Base-by-base conservation (phyloP, 2,888 invertebrate genomes). In the Sphaeridia pumilis region DNA sequence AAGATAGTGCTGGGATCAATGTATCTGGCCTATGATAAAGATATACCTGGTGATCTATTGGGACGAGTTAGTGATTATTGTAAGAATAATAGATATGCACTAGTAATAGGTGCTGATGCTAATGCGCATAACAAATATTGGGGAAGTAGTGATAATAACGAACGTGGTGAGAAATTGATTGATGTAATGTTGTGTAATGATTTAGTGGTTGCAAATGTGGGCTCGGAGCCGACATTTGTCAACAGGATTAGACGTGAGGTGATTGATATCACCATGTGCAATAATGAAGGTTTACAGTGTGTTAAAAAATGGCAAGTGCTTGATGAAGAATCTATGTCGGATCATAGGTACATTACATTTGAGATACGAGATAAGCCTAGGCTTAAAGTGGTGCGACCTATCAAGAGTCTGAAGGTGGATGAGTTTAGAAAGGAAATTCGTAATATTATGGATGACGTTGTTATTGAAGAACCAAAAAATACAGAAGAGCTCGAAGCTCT, bases 91-190 rank as follows among this genome's bases (percentile, higher is more conserved):
- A 26, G 22, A 17, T 4, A 36, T 1, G 45, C 51, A 2, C 38
- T 51, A 3, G 27, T 45, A 2, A 21, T 51, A 26, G 51, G 51
- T 4, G 44, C 51, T 26, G 51, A 51, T 45, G 51, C 51, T 17
- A 51, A 51, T 38, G 35, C 45, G 10, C 51, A 51, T 22, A 45
- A 51, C n/a, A 7, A n/a, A 17, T 4, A 21, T 1, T 51, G 51
- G 51, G 51, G 51, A 20, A 51, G 51, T 25, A 26, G 45, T 10
- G 17, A 51, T 25, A 36, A 25, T 2, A 51, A 51, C 28, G 7
- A 17, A 3, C 34, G 50, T 10, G 50, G 50, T 1, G 45, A 24
- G 4, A 25, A 14, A 1, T 21, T 51, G 1, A 14, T 51, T 2
- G 27, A 51, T 3, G 45, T 31, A 21, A 20, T 51, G 17, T 5